Evolutionary conservation across 2,888 invertebrate species (phyloP).

Genomic region (Agrilus cyanescens): DNA sequence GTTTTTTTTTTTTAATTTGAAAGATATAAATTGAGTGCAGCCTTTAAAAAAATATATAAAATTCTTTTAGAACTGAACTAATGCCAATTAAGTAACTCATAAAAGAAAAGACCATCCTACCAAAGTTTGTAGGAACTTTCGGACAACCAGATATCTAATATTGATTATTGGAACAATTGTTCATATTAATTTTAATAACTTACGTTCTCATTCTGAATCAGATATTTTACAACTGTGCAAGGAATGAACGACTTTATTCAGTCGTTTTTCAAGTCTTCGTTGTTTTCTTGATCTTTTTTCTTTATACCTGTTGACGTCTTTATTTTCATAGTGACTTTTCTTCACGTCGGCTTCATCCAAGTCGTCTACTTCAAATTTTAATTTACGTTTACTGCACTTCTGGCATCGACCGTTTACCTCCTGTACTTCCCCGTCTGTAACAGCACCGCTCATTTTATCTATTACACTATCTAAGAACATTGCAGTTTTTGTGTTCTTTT

Average conservation of each 20-base stretch:
- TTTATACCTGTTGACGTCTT: slow-evolving; percentile 15
- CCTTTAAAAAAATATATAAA: slow-evolving; percentile 1
- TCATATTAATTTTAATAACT: neutral
- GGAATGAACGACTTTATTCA: slow-evolving; percentile 25
- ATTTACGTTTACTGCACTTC: slow-evolving; percentile 15
- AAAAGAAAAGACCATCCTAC: no score
- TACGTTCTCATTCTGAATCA: slow-evolving; percentile 20
- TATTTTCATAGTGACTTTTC: slow-evolving; percentile 14
- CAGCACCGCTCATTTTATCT: slow-evolving; percentile 2
- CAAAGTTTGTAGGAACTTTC: no score
- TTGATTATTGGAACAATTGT: no score
- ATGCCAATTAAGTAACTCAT: neutral
- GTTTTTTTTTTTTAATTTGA: slow-evolving; percentile 3
- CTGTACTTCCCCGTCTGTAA: neutral
- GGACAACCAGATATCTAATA: no score
- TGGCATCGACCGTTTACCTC: slow-evolving; percentile 5
- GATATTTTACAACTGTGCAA: slow-evolving; percentile 30
- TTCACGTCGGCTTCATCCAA: slow-evolving; percentile 18
- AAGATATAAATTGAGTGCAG: neutral
- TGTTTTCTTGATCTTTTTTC: slow-evolving; percentile 20
- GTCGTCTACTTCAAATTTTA: slow-evolving; percentile 17
- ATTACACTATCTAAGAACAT: slow-evolving; percentile 1
- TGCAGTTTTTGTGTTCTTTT: neutral
- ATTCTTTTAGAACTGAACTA: slow-evolving; percentile 1
- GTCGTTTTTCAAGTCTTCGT: slow-evolving; percentile 17